Evolutionary conservation across 2,888 invertebrate genomes (phyloP).

Genomic region (Diarsia brunnea): DNA sequence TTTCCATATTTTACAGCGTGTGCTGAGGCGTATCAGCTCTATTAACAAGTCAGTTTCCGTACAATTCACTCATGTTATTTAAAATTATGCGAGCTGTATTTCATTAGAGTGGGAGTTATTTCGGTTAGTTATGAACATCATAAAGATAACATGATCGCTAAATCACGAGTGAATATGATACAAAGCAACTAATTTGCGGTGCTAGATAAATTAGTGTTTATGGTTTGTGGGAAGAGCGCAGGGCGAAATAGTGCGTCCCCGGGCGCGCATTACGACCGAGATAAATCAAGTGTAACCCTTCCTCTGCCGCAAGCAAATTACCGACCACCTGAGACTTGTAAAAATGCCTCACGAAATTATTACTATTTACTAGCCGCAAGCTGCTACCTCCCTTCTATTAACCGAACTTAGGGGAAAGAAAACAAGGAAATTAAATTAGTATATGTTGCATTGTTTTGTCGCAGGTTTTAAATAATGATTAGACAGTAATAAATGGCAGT

Average conservation of each 20-base stretch:
- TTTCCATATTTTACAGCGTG: constrained; percentile 53
- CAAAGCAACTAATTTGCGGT: constrained; percentile 74
- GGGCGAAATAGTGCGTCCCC: constrained; percentile 85
- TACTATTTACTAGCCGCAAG: constrained; percentile 71
- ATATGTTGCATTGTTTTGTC: constrained; percentile 10
- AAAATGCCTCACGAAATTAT: constrained; percentile 85
- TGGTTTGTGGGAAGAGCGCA: constrained; percentile 73
- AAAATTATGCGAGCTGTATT: constrained; percentile 53
- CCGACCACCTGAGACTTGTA: constrained; percentile 89
- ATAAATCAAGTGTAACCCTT: constrained; percentile 90
- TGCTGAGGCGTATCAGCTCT: constrained; percentile 47
- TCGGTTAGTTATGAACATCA: constrained; percentile 62
- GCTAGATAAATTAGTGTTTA: constrained; percentile 83
- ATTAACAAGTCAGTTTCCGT: constrained; percentile 56
- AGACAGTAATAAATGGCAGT: neutral
- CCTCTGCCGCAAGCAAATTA: constrained; percentile 85
- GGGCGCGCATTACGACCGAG: constrained; percentile 81
- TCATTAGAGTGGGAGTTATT: constrained; percentile 56
- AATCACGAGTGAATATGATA: constrained; percentile 67
- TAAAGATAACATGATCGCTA: constrained; percentile 67
- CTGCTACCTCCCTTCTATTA: constrained; percentile 57
- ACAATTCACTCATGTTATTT: constrained; percentile 55
- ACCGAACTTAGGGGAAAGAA: constrained; percentile 67
- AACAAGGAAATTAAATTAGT: constrained; percentile 29
- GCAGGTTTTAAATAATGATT: constrained; percentile 10